A percentile compares a stretch with the other conserved stretches of the same genome.
Evolutionary conservation across 2,113 vertebrate species (phyloP).

Genomic region (Nicator chloris): DNA sequence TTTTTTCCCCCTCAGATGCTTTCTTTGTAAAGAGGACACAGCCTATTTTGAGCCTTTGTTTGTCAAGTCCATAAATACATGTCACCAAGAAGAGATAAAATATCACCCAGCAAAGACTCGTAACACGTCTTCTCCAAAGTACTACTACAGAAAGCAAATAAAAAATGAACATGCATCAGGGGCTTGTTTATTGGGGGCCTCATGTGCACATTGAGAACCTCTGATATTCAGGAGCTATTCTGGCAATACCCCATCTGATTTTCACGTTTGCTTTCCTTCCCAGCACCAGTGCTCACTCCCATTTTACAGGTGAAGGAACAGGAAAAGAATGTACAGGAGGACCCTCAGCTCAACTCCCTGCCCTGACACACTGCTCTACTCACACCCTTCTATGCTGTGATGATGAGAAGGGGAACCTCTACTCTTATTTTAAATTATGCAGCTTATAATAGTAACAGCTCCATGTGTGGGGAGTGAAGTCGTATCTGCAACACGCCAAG

Average conservation of each 20-base stretch:
- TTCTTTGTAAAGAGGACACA: background rate
- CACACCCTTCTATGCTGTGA: background rate
- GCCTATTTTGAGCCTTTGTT: background rate
- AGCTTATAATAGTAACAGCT: background rate
- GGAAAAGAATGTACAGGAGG: background rate
- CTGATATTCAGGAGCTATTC: background rate
- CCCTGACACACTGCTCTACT: background rate
- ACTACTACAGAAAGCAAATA: background rate
- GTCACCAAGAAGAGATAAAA: background rate
- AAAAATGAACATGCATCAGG: background rate
- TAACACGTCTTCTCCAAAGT: background rate
- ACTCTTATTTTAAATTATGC: background rate
- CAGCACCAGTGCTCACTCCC: background rate
- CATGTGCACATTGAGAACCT: background rate
- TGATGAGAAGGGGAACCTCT: background rate
- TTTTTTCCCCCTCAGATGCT: background rate
- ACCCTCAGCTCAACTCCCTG: background rate
- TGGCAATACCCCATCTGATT: background rate
- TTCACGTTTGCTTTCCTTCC: background rate
- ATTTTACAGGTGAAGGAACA: background rate
- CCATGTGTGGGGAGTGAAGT: background rate
- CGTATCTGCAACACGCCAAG: accelerated
- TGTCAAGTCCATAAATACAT: background rate
- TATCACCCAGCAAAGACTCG: background rate
- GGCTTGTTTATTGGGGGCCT: background rate